Percentiles rank a stretch among this genome's conserved stretches.
phyloP scores from a whole-genome alignment of 2,113 vertebrate genomes.

The Leptocoma aspasia region DNA sequence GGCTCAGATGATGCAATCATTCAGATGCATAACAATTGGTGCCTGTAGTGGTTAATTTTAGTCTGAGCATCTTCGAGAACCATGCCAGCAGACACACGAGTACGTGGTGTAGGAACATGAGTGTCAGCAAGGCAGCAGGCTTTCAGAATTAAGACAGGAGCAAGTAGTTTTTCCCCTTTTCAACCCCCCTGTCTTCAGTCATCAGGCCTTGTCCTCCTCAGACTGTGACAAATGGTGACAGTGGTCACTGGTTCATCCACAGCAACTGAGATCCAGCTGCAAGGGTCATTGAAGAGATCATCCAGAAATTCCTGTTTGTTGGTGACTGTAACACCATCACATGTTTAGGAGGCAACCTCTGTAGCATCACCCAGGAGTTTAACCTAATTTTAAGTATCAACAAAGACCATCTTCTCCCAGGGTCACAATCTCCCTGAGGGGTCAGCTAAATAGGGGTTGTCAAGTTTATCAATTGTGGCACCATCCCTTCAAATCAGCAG shows the following conservation, averaged over 20 bases:
- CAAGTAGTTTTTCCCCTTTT: background rate
- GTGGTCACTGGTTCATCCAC: background rate
- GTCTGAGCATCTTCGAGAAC: background rate
- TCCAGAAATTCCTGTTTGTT: background rate
- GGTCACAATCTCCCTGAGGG: background rate
- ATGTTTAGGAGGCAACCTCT: background rate
- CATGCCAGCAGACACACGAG: background rate
- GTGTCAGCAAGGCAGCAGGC: background rate
- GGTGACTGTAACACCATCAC: background rate
- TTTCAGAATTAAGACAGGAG: background rate
- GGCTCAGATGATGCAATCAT: rapidly evolving
- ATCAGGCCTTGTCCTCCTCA: background rate
- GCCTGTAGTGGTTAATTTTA: background rate
- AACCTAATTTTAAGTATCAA: background rate
- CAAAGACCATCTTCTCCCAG: background rate
- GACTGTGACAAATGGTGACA: background rate
- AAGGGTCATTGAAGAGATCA: background rate
- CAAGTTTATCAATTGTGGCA: background rate
- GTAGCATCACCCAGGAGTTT: background rate
- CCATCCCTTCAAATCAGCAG: background rate
- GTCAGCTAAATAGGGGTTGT: background rate
- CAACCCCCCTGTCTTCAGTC: background rate
- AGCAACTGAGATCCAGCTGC: background rate
- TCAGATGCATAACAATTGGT: rapidly evolving
- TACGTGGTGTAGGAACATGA: background rate